Evolutionary conservation across 2,113 vertebrate genomes (phyloP).

Genomic region (Clupea harengus): DNA sequence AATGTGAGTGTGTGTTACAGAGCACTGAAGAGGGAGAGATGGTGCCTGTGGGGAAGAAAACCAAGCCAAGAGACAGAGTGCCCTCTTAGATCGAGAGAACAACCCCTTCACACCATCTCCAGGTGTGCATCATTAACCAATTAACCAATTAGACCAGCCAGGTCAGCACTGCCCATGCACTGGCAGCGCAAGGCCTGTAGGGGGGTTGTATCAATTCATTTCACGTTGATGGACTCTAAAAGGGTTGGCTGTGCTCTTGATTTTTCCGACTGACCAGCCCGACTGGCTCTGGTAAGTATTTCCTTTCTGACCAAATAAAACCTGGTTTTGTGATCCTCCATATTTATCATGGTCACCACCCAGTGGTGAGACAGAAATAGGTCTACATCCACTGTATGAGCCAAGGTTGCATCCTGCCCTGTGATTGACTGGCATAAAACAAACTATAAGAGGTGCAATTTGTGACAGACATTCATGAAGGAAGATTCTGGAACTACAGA

Average conservation of each 20-base stretch:
- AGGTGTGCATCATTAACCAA: no score
- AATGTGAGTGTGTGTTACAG: no score
- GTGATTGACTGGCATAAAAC: background rate
- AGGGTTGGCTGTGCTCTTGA: background rate
- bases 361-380: background rate
- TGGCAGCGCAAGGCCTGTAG: no score
- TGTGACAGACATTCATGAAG: background rate
- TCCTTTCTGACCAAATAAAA: background rate
- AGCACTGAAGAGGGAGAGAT: no score
- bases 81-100: no score
- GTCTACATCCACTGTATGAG: background rate
- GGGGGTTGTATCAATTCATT: no score
- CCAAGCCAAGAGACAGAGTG: no score
- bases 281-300: background rate
- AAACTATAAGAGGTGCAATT: background rate
- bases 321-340: background rate
- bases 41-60: no score
- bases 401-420: background rate
- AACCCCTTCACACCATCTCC: no score
- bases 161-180: no score
- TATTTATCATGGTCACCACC: background rate
- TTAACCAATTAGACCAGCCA: no score
- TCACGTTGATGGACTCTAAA: background rate
- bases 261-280: background rate
- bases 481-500: background rate